phyloP scores from a whole-genome alignment of 35 echinoderm and acorn worm species.

The Ophiothrix spiculata region DNA sequence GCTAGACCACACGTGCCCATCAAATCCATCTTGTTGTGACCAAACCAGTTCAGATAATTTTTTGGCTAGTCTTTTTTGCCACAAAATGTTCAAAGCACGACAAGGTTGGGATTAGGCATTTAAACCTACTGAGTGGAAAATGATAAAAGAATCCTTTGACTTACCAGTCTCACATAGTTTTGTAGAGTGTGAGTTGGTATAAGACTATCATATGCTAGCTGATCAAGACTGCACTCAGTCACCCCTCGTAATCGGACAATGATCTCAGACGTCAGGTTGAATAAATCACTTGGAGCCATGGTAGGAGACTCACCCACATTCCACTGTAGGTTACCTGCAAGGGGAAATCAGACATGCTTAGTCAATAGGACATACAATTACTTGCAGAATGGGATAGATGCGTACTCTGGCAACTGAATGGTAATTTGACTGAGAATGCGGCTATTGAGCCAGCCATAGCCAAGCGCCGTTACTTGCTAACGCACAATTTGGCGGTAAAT shows the following conservation, averaged over 20 bases:
- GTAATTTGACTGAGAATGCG: too few relatives aligned
- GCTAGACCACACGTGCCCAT: too few relatives aligned
- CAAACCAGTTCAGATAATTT: too few relatives aligned
- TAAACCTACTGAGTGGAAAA: too few relatives aligned
- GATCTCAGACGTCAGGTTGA: conserved; percentile 62
- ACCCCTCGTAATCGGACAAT: conserved; percentile 57
- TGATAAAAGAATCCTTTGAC: neutral
- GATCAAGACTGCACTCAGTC: conserved; percentile 51
- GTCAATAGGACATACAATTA: neutral
- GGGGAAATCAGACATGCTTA: neutral
- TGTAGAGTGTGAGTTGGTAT: conserved; percentile 71
- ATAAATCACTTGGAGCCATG: conserved; percentile 59
- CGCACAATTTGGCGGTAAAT: too few relatives aligned
- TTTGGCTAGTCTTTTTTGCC: too few relatives aligned
- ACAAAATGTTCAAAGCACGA: too few relatives aligned
- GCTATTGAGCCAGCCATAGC: too few relatives aligned
- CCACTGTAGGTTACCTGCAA: conserved; percentile 69
- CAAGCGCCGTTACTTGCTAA: too few relatives aligned
- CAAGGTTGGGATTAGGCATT: too few relatives aligned
- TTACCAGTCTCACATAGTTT: conserved; percentile 83
- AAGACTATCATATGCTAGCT: conserved; percentile 73
- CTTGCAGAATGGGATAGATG: neutral
- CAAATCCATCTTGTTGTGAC: too few relatives aligned
- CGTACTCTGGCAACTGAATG: too few relatives aligned
- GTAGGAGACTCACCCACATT: conserved; percentile 51